phyloP scores from a whole-genome alignment of 2,797 vertebrate species.

The Protonibea diacanthus region DNA sequence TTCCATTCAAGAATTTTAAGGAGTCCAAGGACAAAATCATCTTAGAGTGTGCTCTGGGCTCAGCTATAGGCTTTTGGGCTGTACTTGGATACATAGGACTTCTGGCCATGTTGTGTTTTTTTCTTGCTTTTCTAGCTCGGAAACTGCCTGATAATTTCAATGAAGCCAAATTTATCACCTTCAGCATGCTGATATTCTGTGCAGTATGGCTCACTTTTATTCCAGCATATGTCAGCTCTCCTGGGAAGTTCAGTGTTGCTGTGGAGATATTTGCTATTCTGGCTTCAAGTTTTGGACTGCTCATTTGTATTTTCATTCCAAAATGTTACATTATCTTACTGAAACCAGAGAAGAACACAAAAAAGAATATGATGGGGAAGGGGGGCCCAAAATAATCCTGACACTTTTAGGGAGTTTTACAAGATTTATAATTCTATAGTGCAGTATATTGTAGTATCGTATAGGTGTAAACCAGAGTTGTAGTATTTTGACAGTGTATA shows the following conservation, averaged over 20 bases:
- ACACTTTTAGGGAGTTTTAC: not conserved
- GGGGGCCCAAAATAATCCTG: constrained; percentile 1
- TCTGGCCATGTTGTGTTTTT: constrained; percentile 77
- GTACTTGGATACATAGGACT: constrained; percentile 82
- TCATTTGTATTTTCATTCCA: constrained; percentile 82
- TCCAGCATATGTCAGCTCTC: constrained; percentile 81
- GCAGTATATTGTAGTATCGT: too few relatives aligned
- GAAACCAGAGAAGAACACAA: constrained; percentile 74
- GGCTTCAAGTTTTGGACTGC: constrained; percentile 79
- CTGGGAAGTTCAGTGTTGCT: constrained; percentile 83
- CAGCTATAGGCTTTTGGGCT: constrained; percentile 78
- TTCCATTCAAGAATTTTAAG: constrained; percentile 71
- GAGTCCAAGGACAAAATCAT: constrained; percentile 77
- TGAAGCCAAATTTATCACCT: constrained; percentile 82
- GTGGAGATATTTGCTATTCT: constrained; percentile 85
- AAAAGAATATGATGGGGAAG: constrained; percentile 66
- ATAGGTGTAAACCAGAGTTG: not conserved
- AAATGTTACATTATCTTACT: constrained; percentile 84
- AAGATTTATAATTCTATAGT: too few relatives aligned
- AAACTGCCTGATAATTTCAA: constrained; percentile 83
- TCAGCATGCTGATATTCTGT: constrained; percentile 83
- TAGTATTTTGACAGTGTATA: not conserved
- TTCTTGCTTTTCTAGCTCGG: constrained; percentile 78
- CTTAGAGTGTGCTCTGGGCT: constrained; percentile 79
- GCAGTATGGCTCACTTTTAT: constrained; percentile 83